Conservation (phyloP, 92 coral and sea anemone genomes). For the Chrysogorgia sp. region DNA sequence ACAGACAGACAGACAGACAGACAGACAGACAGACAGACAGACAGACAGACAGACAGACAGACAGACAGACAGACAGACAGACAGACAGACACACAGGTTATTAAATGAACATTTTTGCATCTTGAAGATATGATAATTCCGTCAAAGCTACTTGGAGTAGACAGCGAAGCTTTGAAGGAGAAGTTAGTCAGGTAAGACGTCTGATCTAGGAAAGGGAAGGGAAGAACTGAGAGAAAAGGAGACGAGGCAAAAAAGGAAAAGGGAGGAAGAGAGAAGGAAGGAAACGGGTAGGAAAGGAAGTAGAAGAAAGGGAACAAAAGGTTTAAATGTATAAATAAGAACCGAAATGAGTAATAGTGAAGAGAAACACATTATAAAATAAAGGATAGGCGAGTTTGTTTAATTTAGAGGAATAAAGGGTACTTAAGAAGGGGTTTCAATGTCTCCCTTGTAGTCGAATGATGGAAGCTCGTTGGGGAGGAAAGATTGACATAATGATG, state of each 20-base stretch:
- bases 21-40: too few species aligned
- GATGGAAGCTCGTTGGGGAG: constrained; percentile 99
- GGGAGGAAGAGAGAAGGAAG: neutral
- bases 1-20: neutral
- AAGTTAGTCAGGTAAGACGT: constrained; percentile 71
- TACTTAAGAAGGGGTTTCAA: neutral
- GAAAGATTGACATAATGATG: constrained; percentile 82
- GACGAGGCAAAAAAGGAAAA: neutral
- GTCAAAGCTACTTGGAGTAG: constrained; percentile 68
- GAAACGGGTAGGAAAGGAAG: neutral
- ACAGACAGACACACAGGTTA: too few species aligned
- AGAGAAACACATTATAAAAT: neutral
- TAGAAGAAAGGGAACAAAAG: neutral
- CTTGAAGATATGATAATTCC: constrained; percentile 64
- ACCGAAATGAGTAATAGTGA: neutral
- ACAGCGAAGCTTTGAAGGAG: constrained; percentile 73
- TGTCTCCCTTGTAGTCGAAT: constrained; percentile 57
- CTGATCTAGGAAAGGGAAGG: too few species aligned
- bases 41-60: neutral
- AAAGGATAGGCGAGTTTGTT: neutral
- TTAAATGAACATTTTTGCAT: too few species aligned
- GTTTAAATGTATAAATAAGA: neutral
- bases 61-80: too few species aligned
- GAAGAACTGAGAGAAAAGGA: neutral
- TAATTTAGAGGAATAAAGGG: neutral